phyloP scores from a whole-genome alignment of 2,113 vertebrate genomes.

The Rhodinocichla rosea region DNA sequence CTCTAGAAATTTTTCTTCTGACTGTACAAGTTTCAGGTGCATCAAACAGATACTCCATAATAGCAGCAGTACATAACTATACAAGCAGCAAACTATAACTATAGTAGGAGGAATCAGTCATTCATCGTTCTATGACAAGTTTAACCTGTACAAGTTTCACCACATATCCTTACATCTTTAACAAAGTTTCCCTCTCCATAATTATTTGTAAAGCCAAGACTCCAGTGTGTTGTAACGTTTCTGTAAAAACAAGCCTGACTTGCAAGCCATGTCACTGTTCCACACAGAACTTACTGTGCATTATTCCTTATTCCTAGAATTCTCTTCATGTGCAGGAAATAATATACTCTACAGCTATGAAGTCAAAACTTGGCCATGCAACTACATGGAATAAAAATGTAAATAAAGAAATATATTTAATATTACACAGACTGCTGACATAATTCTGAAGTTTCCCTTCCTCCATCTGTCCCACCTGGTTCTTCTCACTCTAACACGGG shows the following conservation, averaged over 20 bases:
- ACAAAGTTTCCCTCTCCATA: neutral
- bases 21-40: neutral
- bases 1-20: neutral
- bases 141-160: neutral
- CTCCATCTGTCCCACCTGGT: neutral
- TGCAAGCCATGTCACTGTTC: neutral
- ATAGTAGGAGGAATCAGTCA: neutral
- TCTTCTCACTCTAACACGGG: neutral
- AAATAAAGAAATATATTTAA: neutral
- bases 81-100: neutral
- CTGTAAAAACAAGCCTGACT: neutral
- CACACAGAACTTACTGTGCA: neutral
- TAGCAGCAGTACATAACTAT: neutral
- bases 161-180: neutral
- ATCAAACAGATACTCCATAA: neutral
- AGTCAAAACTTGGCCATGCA: neutral
- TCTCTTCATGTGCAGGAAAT: neutral
- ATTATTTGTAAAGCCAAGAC: neutral
- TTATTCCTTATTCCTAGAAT: neutral
- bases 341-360: neutral
- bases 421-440: rapidly evolving
- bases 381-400: neutral
- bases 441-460: neutral
- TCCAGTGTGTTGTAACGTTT: neutral
- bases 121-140: neutral